phyloP scores from a whole-genome alignment of 2,888 invertebrate genomes.

The Cenopis cana region DNA sequence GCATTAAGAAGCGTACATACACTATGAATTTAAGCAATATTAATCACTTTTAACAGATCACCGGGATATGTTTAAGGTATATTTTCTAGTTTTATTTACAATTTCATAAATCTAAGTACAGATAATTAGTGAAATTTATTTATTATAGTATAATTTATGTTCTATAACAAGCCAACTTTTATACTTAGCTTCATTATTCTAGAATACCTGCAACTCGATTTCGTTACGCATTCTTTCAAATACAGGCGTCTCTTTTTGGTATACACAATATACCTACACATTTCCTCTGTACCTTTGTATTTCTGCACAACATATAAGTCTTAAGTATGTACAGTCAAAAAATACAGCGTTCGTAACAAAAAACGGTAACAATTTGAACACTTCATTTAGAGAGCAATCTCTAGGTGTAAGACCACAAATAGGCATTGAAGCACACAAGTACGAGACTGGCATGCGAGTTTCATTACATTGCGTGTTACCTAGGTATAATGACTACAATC shows the following conservation, averaged over 20 bases:
- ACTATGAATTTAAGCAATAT: not conserved
- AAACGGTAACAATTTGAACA: slow-evolving; percentile 21
- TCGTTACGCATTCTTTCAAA: not conserved
- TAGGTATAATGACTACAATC: too few relatives aligned
- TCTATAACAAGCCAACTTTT: too few relatives aligned
- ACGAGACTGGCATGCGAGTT: too few relatives aligned
- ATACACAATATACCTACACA: too few relatives aligned
- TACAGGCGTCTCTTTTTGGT: too few relatives aligned
- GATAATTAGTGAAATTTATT: too few relatives aligned
- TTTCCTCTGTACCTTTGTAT: too few relatives aligned
- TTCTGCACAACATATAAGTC: too few relatives aligned
- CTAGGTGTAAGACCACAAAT: not conserved
- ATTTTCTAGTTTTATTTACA: not conserved
- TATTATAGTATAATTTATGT: too few relatives aligned
- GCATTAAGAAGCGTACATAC: not conserved
- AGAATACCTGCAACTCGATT: not conserved
- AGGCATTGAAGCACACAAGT: too few relatives aligned
- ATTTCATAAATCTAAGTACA: not conserved
- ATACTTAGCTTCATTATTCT: not conserved
- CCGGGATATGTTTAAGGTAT: slow-evolving; percentile 4
- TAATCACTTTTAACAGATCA: slow-evolving; percentile 1
- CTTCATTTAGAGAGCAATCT: slow-evolving; percentile 1
- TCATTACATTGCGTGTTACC: too few relatives aligned
- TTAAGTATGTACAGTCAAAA: not conserved
- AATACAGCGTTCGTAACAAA: not conserved